Evolutionary conservation across 2,888 invertebrate species (phyloP).

Genomic region (Thereva unica): DNA sequence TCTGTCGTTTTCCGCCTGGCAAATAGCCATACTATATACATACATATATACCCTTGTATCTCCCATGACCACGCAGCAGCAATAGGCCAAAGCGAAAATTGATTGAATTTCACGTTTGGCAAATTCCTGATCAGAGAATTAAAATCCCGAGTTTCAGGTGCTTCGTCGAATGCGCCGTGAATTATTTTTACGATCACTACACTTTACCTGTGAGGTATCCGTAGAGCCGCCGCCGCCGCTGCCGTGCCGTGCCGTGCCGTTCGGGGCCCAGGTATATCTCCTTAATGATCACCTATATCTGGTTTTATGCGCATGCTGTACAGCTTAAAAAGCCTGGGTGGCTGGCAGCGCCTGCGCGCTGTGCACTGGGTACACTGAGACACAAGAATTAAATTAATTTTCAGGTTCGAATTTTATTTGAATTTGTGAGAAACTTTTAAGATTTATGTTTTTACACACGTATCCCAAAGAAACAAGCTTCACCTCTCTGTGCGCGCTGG

Average conservation of each 20-base stretch:
- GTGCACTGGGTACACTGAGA: constrained; percentile 10
- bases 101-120: constrained; percentile 32
- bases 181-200: constrained; percentile 14
- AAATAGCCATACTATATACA: too few species aligned
- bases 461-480: not conserved
- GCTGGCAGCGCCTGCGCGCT: constrained; percentile 12
- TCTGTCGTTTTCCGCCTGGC: too few species aligned
- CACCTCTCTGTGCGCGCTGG: constrained; percentile 10
- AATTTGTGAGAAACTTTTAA: constrained; percentile 19
- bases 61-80: constrained; percentile 9
- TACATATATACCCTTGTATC: too few species aligned
- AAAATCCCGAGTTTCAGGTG: constrained; percentile 19
- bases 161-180: constrained; percentile 8
- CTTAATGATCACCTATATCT: too few species aligned
- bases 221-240: not conserved
- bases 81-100: constrained; percentile 25
- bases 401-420: constrained; percentile 16
- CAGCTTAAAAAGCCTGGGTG: not conserved
- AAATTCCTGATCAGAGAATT: constrained; percentile 26
- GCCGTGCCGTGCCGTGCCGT: constrained; percentile 19
- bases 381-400: constrained; percentile 22
- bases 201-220: not conserved
- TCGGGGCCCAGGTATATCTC: not conserved
- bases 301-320: too few species aligned
- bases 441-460: constrained; percentile 13